Evolutionary conservation across 2,797 vertebrate genomes (phyloP).

Genomic region (Lepilemur septentrionalis): DNA sequence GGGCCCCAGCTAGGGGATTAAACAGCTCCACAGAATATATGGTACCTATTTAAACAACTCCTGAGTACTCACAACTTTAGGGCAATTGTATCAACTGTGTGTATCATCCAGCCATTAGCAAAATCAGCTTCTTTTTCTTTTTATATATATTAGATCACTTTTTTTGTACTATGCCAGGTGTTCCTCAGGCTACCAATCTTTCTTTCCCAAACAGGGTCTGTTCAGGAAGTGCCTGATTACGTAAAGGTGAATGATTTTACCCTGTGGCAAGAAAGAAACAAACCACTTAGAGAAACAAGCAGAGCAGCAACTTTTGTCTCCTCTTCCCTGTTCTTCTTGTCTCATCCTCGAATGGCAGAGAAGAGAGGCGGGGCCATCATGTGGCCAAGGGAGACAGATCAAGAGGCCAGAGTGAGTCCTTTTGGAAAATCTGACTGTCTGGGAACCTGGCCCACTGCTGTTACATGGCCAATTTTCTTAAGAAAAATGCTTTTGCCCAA

Average conservation of each 20-base stretch:
- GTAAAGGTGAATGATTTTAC: neutral
- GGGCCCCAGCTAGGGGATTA: neutral
- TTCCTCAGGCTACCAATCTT: neutral
- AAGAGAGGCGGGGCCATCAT: neutral
- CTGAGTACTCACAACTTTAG: neutral
- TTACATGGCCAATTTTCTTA: constrained; percentile 55
- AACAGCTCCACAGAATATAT: neutral
- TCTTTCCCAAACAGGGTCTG: neutral
- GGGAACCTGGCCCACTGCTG: constrained; percentile 29
- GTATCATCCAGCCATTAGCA: neutral
- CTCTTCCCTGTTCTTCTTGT: neutral
- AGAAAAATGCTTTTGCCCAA: constrained; percentile 63
- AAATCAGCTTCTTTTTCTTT: neutral
- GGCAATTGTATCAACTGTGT: neutral
- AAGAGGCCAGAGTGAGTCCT: neutral
- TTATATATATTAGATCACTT: neutral
- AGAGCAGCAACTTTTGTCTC: neutral
- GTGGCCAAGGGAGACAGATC: neutral
- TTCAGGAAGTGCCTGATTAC: neutral
- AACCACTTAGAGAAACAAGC: constrained; percentile 17
- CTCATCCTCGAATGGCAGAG: neutral
- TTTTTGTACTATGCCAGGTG: neutral
- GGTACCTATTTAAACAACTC: neutral
- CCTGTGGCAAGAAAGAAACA: neutral
- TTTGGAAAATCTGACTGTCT: neutral